Evolutionary conservation across 1,140 invertebrate species (phyloP).

Genomic region (Centruroides vittatus): DNA sequence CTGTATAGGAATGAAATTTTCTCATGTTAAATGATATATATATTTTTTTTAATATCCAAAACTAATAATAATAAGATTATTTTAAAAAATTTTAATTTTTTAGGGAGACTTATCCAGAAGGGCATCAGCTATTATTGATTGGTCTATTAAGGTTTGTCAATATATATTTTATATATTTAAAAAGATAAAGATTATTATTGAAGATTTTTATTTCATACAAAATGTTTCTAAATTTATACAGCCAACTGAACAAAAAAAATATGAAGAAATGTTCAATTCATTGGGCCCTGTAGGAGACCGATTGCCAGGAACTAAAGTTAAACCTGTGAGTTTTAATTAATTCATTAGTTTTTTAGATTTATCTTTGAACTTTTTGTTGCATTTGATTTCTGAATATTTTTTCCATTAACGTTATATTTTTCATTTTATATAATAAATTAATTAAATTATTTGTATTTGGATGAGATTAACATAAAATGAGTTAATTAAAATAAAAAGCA

Average conservation of each 20-base stretch:
- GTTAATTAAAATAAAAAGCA: no score
- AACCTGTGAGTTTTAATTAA: conserved; percentile 9
- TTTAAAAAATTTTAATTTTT: neutral
- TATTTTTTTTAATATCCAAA: no score
- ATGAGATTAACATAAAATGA: no score
- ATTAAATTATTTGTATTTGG: no score
- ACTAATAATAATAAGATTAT: no score
- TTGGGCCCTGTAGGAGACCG: conserved; percentile 84
- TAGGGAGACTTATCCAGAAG: neutral
- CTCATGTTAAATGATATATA: no score
- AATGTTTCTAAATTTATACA: conserved; percentile 1
- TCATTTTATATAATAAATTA: neutral
- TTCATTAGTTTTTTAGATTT: neutral
- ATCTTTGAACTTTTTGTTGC: neutral
- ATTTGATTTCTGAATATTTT: neutral
- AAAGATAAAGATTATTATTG: neutral
- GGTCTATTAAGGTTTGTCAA: conserved; percentile 12
- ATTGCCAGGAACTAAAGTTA: conserved; percentile 69
- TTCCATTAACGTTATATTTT: neutral
- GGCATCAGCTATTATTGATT: conserved; percentile 10
- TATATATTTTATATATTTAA: neutral
- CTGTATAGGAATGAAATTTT: no score
- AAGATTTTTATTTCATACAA: neutral
- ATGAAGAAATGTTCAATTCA: conserved; percentile 72
- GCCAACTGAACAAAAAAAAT: conserved; percentile 27